Conservation (phyloP, 2,113 vertebrate species). For the Psittacara wagleri region DNA sequence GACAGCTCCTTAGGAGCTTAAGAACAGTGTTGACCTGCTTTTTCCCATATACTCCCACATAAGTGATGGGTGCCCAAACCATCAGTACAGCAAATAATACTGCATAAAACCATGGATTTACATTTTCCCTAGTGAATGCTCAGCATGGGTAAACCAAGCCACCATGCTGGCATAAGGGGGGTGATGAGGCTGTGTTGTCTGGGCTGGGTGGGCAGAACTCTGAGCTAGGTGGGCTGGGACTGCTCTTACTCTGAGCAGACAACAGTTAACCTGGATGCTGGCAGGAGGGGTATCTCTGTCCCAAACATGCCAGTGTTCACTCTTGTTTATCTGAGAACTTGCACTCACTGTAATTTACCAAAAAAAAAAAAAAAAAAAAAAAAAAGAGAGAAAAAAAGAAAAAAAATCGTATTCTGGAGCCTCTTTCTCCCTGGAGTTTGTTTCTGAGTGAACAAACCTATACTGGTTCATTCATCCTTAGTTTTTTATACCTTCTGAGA, state of each 20-base stretch:
- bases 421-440: neutral
- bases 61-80: neutral
- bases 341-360: neutral
- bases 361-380: neutral
- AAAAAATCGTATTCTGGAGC: neutral
- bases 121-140: neutral
- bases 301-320: neutral
- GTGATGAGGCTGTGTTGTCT: neutral
- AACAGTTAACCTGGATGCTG: neutral
- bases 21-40: neutral
- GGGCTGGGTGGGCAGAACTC: neutral
- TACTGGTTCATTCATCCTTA: neutral
- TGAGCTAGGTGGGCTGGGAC: neutral
- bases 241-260: neutral
- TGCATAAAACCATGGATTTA: neutral
- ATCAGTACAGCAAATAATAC: neutral
- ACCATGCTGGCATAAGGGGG: neutral
- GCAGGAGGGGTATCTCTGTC: neutral
- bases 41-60: fast-evolving
- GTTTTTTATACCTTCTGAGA: neutral
- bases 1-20: neutral
- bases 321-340: neutral
- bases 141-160: neutral
- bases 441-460: neutral
- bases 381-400: neutral